These are phyloP conservation scores for Chionis minor DNA, from an alignment of 2,113 vertebrate species.

Conservation along the genomic window DNA sequence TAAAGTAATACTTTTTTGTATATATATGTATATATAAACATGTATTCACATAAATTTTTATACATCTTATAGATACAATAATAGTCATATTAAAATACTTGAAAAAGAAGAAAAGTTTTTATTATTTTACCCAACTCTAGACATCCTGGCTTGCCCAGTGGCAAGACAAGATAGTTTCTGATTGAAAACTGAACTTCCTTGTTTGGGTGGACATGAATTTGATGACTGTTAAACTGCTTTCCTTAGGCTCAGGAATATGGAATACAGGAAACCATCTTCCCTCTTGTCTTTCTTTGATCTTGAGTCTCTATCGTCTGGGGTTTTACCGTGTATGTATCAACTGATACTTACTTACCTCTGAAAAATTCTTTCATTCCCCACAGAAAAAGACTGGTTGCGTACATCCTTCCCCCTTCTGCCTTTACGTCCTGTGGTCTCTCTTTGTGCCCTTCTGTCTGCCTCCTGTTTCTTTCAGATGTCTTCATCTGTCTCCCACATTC, in stretches of 20 bases:
- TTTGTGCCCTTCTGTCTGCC: not conserved
- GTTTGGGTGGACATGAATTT: rapidly evolving
- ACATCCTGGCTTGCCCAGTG: not conserved
- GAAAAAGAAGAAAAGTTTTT: not conserved
- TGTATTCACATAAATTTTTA: not conserved
- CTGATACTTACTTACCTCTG: not conserved
- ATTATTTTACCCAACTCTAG: not conserved
- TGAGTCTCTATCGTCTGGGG: not conserved
- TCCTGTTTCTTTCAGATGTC: not conserved
- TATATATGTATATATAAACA: not conserved
- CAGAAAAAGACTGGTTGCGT: not conserved
- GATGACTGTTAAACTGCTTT: not conserved
- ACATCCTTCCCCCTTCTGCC: not conserved
- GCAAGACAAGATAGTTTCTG: not conserved
- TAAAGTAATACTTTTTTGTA: not conserved
- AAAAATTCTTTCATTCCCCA: not conserved
- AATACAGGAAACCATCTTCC: not conserved
- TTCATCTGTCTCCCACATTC: not conserved
- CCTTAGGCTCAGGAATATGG: not conserved
- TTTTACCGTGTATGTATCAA: not conserved
- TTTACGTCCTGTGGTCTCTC: not conserved
- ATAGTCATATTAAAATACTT: not conserved
- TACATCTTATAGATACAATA: not conserved
- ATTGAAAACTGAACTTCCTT: not conserved
- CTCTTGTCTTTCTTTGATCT: not conserved